Base-by-base conservation (phyloP, 2,797 vertebrate species). In the Dicrostonyx torquatus region DNA sequence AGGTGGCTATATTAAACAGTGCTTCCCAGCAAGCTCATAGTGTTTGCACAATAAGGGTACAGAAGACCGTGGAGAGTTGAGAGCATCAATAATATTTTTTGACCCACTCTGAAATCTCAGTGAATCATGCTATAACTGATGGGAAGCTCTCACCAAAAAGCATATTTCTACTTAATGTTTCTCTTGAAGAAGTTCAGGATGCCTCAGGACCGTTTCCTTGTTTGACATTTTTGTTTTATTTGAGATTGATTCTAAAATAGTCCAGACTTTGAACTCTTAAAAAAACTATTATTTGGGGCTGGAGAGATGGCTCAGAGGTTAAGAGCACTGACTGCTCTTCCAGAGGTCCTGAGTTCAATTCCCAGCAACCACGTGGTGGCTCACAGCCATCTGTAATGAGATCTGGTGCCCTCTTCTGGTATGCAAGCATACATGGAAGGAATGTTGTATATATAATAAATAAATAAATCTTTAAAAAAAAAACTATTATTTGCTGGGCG, bases 81-180 rank as follows among this genome's bases (percentile, higher is more conserved):
- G 43, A 92, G 34, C n/a, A 72, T 88, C 86, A 87, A 55, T 77
- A 62, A 50, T 77, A 68, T 70, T 93, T 84, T 68, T 94, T n/a
- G 94, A 93, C 34, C 73, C 62, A 73, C 91, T 88, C 72, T 94
- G 10, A 6, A 90, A 82, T 66, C 73, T 96, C 62, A 91, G 0
- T 72, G 79, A 94, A 55, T 73, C 43, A n/a, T 34, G 12, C 76
- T 31, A 40, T 89, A 37, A 64, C 58, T 87, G 66, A 58, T 89
- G 34, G 73, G 72, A 91, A 87, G 78, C 17, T 85, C 18, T 95
- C 80, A 75, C 8, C 48, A 37, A 91, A 77, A 64, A 96, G 45
- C 31, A 8, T 26, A 20, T 87, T 40, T 75, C 40, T 83, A 43
- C 14, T 93, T 88, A 86, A 90, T 34, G 66, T 94, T 94, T 96